Evolutionary conservation across 2,113 vertebrate species (phyloP).

Genomic region (Sminthopsis crassicaudata): DNA sequence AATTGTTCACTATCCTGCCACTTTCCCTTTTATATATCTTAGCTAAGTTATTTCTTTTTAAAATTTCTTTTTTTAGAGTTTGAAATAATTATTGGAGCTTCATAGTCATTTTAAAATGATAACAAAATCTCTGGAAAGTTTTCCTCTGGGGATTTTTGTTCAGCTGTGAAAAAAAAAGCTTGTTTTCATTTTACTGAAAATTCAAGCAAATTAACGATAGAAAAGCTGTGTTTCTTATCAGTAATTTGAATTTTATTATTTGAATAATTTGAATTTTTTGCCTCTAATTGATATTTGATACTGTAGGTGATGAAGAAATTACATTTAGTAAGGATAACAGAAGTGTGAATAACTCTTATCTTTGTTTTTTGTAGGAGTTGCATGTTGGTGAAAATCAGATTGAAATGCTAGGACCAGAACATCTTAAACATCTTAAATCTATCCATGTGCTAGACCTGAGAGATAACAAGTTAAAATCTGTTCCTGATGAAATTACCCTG

Average conservation of each 20-base stretch:
- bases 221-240: conserved; percentile 1
- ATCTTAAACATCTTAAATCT: conserved; percentile 87
- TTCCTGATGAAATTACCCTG: conserved; percentile 91
- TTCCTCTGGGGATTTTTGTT: conserved; percentile 30
- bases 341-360: neutral
- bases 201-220: conserved; percentile 20
- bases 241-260: conserved; percentile 13
- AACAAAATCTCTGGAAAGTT: conserved; percentile 24
- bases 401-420: conserved; percentile 86
- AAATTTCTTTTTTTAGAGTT: conserved; percentile 45
- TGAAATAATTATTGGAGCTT: conserved; percentile 12
- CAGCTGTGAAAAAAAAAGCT: conserved; percentile 20
- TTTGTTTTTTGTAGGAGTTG: conserved; percentile 88
- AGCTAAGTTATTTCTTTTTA: conserved; percentile 42
- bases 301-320: neutral
- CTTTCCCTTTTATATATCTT: neutral
- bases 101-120: conserved; percentile 58
- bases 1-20: neutral
- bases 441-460: conserved; percentile 93
- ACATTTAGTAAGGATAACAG: neutral
- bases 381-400: conserved; percentile 97
- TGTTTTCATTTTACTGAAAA: conserved; percentile 36
- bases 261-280: conserved; percentile 45
- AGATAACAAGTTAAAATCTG: conserved; percentile 93
- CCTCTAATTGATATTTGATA: neutral